A percentile compares a stretch with the other conserved stretches of the same genome.
Conservation (phyloP, 2,888 invertebrate genomes). For the Cybosia mesomella region DNA sequence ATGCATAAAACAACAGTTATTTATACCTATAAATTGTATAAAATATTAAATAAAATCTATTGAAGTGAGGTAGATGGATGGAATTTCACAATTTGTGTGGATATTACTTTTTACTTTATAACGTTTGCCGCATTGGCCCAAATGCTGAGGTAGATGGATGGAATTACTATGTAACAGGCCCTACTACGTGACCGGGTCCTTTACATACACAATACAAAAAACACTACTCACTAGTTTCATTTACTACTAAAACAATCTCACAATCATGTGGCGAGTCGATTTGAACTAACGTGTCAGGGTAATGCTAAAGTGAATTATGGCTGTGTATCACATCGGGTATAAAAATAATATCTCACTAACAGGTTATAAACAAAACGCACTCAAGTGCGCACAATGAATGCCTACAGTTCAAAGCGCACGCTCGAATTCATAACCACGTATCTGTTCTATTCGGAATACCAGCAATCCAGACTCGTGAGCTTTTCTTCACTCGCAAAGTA, state of each 20-base stretch:
- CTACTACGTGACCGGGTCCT: conserved; percentile 79
- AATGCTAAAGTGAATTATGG: conserved; percentile 57
- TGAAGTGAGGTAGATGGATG: conserved; percentile 92
- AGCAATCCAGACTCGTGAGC: conserved; percentile 32
- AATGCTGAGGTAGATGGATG: conserved; percentile 88
- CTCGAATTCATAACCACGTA: conserved; percentile 34
- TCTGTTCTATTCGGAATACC: conserved; percentile 31
- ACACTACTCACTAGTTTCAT: conserved; percentile 78
- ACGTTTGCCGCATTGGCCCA: conserved; percentile 84
- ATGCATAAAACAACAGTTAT: conserved; percentile 87
- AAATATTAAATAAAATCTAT: conserved; percentile 88
- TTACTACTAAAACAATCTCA: conserved; percentile 74
- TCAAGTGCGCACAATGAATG: conserved; percentile 19
- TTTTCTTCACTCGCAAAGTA: conserved; percentile 45
- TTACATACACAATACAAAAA: conserved; percentile 78
- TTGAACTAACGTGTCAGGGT: conserved; percentile 65
- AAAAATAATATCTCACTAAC: conserved; percentile 64
- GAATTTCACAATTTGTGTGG: conserved; percentile 89
- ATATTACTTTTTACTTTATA: conserved; percentile 75
- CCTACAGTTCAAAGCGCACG: conserved; percentile 20
- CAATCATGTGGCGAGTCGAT: conserved; percentile 66
- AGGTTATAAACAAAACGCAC: conserved; percentile 41
- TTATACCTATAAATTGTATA: conserved; percentile 87
- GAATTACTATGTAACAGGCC: conserved; percentile 85
- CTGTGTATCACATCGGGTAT: conserved; percentile 62